Evolutionary conservation across 2,113 vertebrate species (phyloP).

Genomic region (Tautogolabrus adspersus): DNA sequence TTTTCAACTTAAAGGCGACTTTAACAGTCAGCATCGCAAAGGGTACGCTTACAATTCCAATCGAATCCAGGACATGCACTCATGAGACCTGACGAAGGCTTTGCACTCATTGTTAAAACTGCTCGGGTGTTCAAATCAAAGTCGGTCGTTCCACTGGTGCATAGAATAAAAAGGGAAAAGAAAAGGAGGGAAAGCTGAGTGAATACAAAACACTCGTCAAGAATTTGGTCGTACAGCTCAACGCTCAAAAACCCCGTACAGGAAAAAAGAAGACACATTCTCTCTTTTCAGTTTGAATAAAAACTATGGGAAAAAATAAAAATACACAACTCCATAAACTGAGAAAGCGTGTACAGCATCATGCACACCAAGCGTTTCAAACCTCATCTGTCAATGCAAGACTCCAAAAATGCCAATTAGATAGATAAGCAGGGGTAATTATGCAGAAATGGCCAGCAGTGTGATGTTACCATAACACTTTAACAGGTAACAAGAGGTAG

Average conservation of each 20-base stretch:
- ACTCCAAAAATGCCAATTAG: conserved; percentile 65
- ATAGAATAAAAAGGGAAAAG: conserved; percentile 62
- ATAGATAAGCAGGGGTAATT: conserved; percentile 77
- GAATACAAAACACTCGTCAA: conserved; percentile 54
- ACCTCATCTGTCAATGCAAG: conserved; percentile 55
- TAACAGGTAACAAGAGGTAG: conserved; percentile 89
- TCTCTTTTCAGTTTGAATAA: conserved; percentile 44
- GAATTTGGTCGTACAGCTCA: conserved; percentile 76
- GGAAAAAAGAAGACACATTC: conserved; percentile 19
- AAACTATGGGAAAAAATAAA: conserved; percentile 18
- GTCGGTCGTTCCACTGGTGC: conserved; percentile 58
- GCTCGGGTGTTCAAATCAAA: conserved; percentile 1
- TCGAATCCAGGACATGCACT: conserved; percentile 7
- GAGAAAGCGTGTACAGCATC: conserved; percentile 47
- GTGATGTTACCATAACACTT: conserved; percentile 86
- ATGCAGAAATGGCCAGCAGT: conserved; percentile 85
- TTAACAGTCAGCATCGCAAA: conserved; percentile 21
- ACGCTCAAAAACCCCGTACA: conserved; percentile 30
- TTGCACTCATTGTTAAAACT: background rate
- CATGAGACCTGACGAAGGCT: conserved; percentile 18
- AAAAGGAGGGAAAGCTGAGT: conserved; percentile 44
- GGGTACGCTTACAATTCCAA: conserved; percentile 24
- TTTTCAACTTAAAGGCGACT: conserved; percentile 2
- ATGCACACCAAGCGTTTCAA: conserved; percentile 54
- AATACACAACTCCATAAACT: conserved; percentile 35